Evolutionary conservation across 2,888 invertebrate species (phyloP).

Genomic region (Euplexia lucipara): DNA sequence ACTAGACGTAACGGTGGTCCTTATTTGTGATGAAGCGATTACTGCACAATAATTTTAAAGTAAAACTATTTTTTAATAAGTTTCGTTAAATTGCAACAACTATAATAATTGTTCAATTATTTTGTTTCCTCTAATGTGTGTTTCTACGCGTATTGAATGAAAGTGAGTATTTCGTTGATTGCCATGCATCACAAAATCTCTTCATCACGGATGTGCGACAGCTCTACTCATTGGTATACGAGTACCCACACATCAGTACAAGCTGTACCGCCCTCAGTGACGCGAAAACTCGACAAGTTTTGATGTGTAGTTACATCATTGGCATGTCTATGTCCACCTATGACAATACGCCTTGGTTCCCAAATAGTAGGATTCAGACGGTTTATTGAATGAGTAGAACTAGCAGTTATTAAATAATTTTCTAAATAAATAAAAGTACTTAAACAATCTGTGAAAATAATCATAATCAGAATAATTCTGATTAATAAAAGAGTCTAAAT

Average conservation of each 20-base stretch:
- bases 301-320: constrained; percentile 2
- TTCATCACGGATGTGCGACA: constrained; percentile 29
- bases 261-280: background rate
- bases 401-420: constrained; percentile 10
- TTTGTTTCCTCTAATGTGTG: background rate
- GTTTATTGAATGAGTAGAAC: constrained; percentile 13
- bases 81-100: background rate
- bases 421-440: no score
- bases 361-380: background rate
- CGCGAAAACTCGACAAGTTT: background rate
- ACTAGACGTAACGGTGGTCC: constrained; percentile 4
- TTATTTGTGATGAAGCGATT: constrained; percentile 45
- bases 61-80: background rate
- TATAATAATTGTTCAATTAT: background rate
- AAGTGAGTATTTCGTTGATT: background rate
- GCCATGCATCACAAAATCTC: constrained; percentile 1
- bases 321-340: constrained; percentile 24
- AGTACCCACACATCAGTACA: constrained; percentile 1
- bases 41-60: no score
- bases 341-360: background rate
- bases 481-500: no score
- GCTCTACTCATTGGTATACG: background rate
- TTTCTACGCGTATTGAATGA: background rate
- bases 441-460: no score
- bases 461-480: no score